A percentile compares a stretch with the other conserved stretches of the same genome.
Conservation (phyloP, 2,797 vertebrate genomes). For the Gallinago nigripennis region DNA sequence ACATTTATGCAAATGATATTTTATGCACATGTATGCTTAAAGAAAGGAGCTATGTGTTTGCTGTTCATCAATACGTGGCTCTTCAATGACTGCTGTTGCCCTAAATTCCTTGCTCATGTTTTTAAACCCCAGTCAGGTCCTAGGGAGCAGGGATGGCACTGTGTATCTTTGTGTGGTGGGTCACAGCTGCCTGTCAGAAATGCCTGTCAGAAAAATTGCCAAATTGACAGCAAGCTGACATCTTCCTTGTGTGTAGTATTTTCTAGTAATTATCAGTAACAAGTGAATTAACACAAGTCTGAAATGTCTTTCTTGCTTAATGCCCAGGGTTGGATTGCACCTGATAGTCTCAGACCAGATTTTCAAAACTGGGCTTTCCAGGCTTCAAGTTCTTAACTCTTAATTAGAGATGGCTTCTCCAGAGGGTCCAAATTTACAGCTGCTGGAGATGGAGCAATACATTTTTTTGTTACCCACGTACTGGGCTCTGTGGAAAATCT, state of each 20-base stretch:
- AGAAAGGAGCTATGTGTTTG: not conserved
- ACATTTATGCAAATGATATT: not conserved
- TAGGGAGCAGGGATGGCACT: not conserved
- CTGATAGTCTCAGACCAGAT: not conserved
- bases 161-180: not conserved
- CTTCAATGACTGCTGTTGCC: not conserved
- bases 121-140: not conserved
- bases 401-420: not conserved
- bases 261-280: not conserved
- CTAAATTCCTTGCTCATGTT: not conserved
- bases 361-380: not conserved
- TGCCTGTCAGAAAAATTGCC: not conserved
- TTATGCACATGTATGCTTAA: not conserved
- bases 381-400: not conserved
- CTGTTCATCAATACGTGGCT: rapidly evolving
- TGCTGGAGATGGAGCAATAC: rapidly evolving
- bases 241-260: not conserved
- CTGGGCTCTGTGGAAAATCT: not conserved
- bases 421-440: not conserved
- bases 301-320: not conserved
- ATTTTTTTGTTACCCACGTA: not conserved
- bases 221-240: not conserved
- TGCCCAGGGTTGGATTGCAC: not conserved
- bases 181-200: not conserved
- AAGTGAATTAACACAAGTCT: not conserved